phyloP scores from a whole-genome alignment of 1,140 invertebrate genomes.

The Aporrectodea caliginosa region DNA sequence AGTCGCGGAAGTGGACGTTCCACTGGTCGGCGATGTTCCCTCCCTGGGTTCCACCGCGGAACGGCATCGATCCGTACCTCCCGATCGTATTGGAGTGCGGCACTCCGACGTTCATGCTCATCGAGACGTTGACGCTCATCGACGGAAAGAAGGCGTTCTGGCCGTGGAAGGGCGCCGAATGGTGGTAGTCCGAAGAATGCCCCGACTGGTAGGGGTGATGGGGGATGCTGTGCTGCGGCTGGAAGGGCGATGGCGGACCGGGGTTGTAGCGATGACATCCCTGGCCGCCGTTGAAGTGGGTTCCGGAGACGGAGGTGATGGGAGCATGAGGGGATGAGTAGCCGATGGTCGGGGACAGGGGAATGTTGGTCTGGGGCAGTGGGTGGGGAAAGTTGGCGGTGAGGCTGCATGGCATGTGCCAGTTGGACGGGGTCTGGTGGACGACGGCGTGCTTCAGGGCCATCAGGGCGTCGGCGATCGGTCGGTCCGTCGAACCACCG shows the following conservation, averaged over 20 bases:
- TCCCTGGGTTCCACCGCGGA: background rate
- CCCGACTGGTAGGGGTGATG: constrained; percentile 7
- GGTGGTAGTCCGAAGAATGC: background rate
- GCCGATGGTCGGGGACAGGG: constrained; percentile 26
- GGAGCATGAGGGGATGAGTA: constrained; percentile 33
- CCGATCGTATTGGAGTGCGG: constrained; percentile 61
- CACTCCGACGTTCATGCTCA: constrained; percentile 89
- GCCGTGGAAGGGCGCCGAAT: constrained; percentile 3
- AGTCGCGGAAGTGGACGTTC: background rate
- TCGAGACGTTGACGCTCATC: constrained; percentile 93
- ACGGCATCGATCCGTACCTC: background rate
- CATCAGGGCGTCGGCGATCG: constrained; percentile 77
- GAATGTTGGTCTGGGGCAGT: constrained; percentile 38
- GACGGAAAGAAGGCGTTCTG: constrained; percentile 63
- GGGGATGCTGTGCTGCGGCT: constrained; percentile 29
- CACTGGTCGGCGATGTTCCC: background rate
- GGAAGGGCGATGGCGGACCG: constrained; percentile 39
- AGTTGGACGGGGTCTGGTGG: constrained; percentile 58
- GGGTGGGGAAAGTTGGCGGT: constrained; percentile 41
- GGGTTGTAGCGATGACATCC: constrained; percentile 37
- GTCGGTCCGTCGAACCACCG: constrained; percentile 43
- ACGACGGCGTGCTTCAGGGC: constrained; percentile 82
- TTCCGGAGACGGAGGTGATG: constrained; percentile 38
- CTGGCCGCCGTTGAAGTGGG: constrained; percentile 52
- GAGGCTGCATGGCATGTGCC: too few species aligned